Conservation (phyloP, 53 echinoderm and acorn worm species). For the Glandiceps talaboti region DNA sequence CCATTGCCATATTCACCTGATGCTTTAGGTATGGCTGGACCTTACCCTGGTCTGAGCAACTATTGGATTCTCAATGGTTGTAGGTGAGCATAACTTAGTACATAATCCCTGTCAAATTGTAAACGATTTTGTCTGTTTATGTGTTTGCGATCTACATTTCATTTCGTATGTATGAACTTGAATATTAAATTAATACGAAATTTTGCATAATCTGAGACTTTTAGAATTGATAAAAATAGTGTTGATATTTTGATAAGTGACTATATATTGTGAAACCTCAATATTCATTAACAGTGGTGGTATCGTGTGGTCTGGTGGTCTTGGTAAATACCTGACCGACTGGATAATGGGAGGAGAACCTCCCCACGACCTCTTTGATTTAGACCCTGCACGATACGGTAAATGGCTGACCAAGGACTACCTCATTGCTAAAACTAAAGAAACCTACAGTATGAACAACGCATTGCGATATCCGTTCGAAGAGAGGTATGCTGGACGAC, state of each 20-base stretch:
- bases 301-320: slow-evolving; percentile 72
- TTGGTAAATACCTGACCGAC: slow-evolving; percentile 65
- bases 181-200: no score
- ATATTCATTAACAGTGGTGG: slow-evolving; percentile 81
- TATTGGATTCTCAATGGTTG: slow-evolving; percentile 64
- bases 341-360: slow-evolving; percentile 97
- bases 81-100: slow-evolving; percentile 46
- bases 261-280: no score
- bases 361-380: slow-evolving; percentile 78
- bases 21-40: slow-evolving; percentile 46
- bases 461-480: slow-evolving; percentile 64
- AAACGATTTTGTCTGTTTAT: no score
- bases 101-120: no score
- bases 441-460: slow-evolving; percentile 75
- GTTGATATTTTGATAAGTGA: no score
- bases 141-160: no score
- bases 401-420: slow-evolving; percentile 67
- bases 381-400: slow-evolving; percentile 85
- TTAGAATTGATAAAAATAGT: no score
- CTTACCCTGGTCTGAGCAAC: slow-evolving; percentile 59
- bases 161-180: no score
- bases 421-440: slow-evolving; percentile 34
- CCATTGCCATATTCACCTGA: slow-evolving; percentile 89
- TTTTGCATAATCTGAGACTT: no score
- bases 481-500: slow-evolving; percentile 70